Base-by-base conservation (phyloP, 2,888 invertebrate genomes). In the Chymomyza caudatula region DNA sequence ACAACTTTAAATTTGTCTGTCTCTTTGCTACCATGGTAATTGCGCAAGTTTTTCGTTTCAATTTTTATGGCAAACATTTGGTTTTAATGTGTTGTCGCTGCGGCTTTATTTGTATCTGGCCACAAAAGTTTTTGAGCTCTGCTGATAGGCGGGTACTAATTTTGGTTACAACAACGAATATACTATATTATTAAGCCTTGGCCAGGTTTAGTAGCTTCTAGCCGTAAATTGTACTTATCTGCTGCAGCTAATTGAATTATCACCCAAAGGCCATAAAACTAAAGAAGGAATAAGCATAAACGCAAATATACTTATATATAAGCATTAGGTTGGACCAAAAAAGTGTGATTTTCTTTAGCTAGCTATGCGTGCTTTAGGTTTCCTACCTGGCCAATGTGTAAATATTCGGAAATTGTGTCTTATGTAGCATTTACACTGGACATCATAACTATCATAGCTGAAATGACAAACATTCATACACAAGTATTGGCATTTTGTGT, bases 241-340 rank as follows among this genome's bases (percentile, higher is more conserved):
- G 62, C 47, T 43, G 44, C 63, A 71, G 71, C 74, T 82, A 78
- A 85, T 82, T 85, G 77, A 85, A 79, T 82, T 78, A 76, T 74
- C 69, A 64, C 60, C 66, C 67, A 49, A 51, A 43, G 63, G 74
- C 74, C 15, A 64, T 64, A 49, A 66, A 64, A 61, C 69, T 79
- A 69, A 54, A 63, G 42, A 60, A 59, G 43, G 37, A 51, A 22
- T 20, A 51, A 17, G 13, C 19, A 13, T 13, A 51, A 51, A 51
- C 51, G 29, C 29, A 37, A 37, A 37, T 37, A n/a, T n/a, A n/a
- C n/a, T n/a, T n/a, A n/a, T n/a, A n/a, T n/a, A n/a, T n/a, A n/a
- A n/a, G n/a, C n/a, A n/a, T n/a, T n/a, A n/a, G n/a, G n/a, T n/a
- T n/a, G n/a, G n/a, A n/a, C n/a, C n/a, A n/a, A n/a, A n/a, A n/a